These are phyloP conservation scores for Hypercompe scribonia DNA, from an alignment of 2,888 invertebrate species.

Conservation along the genomic window DNA sequence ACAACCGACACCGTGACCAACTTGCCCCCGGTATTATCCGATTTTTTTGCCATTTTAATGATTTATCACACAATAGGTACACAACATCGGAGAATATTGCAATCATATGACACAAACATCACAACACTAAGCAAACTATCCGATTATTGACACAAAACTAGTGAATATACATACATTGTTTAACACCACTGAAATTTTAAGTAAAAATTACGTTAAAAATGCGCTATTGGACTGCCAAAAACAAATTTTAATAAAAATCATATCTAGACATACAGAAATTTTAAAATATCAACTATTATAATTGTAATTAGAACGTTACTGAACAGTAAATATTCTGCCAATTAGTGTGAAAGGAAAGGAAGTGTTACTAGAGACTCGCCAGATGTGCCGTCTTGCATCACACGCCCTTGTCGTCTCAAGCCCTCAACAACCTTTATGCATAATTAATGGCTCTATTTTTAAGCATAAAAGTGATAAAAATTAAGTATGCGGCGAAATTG, in stretches of 20 bases:
- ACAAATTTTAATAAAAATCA: slow-evolving; percentile 16
- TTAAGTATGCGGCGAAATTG: slow-evolving; percentile 58
- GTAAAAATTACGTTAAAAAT: slow-evolving; percentile 11
- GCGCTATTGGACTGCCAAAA: neutral
- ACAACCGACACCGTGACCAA: slow-evolving; percentile 95
- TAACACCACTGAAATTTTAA: slow-evolving; percentile 38
- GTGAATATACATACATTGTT: slow-evolving; percentile 51
- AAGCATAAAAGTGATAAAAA: slow-evolving; percentile 46
- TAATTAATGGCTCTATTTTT: slow-evolving; percentile 32
- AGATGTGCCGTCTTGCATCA: slow-evolving; percentile 72
- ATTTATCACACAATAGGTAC: slow-evolving; percentile 63
- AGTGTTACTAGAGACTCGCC: slow-evolving; percentile 59
- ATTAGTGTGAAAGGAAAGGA: slow-evolving; percentile 66
- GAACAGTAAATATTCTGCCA: slow-evolving; percentile 55
- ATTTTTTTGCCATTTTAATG: slow-evolving; percentile 90
- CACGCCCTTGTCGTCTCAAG: slow-evolving; percentile 60
- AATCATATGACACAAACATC: slow-evolving; percentile 75
- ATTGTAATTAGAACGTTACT: slow-evolving; percentile 16
- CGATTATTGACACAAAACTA: slow-evolving; percentile 48
- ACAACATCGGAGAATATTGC: slow-evolving; percentile 61
- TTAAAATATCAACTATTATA: slow-evolving; percentile 6
- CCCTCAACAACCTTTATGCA: slow-evolving; percentile 29
- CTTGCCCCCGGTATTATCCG: slow-evolving; percentile 88
- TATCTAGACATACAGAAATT: slow-evolving; percentile 21
- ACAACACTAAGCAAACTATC: slow-evolving; percentile 69